Conservation (phyloP, 2,797 vertebrate genomes). For the Lagothrix lagotricha region DNA sequence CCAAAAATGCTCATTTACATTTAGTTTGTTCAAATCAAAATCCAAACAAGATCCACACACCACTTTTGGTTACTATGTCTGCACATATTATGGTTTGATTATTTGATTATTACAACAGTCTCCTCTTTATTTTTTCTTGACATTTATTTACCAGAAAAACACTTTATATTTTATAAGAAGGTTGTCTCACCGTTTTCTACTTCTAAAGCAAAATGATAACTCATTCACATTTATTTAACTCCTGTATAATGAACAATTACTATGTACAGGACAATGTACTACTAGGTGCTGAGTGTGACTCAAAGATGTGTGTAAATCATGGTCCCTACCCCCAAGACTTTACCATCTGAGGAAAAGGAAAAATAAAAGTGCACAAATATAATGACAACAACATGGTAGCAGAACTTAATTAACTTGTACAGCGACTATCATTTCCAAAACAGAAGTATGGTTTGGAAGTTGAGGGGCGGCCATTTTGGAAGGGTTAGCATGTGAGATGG, state of each 20-base stretch:
- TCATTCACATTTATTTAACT: not conserved
- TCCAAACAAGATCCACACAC: not conserved
- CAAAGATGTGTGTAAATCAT: not conserved
- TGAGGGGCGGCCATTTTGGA: not conserved
- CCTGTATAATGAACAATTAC: not conserved
- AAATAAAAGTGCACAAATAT: not conserved
- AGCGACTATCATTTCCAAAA: not conserved
- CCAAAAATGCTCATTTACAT: not conserved
- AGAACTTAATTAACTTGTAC: not conserved
- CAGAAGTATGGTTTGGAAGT: not conserved
- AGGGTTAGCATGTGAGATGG: not conserved
- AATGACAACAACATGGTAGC: not conserved
- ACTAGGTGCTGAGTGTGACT: not conserved
- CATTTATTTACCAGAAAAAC: not conserved
- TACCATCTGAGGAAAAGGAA: not conserved
- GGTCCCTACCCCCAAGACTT: not conserved
- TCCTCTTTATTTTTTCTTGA: not conserved
- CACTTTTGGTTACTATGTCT: not conserved
- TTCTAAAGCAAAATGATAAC: not conserved
- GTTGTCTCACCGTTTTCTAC: not conserved
- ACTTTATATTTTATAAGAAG: conserved; percentile 18
- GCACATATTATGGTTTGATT: not conserved
- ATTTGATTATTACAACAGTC: not conserved
- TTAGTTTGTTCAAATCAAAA: not conserved
- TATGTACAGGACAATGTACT: not conserved